A percentile compares a stretch with the other conserved stretches of the same genome.
These are phyloP conservation scores for Lycorma delicatula DNA, from an alignment of 1,140 invertebrate genomes.

Conservation along the genomic window DNA sequence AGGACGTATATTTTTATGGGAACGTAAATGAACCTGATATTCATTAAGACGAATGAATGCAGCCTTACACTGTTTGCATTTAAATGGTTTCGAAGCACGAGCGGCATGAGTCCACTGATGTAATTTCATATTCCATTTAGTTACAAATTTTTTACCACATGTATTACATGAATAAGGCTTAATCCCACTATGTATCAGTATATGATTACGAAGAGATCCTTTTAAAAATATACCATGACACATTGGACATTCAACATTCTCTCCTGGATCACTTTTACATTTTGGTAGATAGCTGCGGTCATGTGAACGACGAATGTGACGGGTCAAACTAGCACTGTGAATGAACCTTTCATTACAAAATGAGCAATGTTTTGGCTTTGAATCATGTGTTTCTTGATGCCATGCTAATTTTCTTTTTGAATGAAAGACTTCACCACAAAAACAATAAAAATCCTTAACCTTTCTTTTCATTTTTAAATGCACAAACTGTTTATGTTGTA, in stretches of 20 bases:
- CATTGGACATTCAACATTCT: conserved; percentile 69
- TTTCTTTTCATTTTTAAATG: conserved; percentile 57
- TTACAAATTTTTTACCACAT: conserved; percentile 76
- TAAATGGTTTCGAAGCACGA: conserved; percentile 72
- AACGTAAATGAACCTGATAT: conserved; percentile 73
- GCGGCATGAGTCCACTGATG: conserved; percentile 85
- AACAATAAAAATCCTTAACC: conserved; percentile 66
- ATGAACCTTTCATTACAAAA: conserved; percentile 77
- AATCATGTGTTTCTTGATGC: conserved; percentile 77
- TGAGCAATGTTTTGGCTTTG: conserved; percentile 70
- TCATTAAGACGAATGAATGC: conserved; percentile 71
- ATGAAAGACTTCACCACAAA: conserved; percentile 69
- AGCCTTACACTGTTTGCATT: conserved; percentile 72
- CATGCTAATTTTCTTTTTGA: conserved; percentile 71
- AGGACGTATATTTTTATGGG: conserved; percentile 67
- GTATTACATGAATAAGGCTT: conserved; percentile 68
- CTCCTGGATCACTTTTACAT: conserved; percentile 39
- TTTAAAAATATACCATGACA: conserved; percentile 71
- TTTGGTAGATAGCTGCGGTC: conserved; percentile 63
- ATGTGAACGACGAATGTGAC: conserved; percentile 72
- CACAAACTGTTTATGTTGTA: conserved; percentile 67
- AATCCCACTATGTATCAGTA: conserved; percentile 64
- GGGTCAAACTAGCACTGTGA: conserved; percentile 66
- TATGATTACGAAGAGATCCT: conserved; percentile 68
- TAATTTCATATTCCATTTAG: conserved; percentile 80